Evolutionary conservation across 2,797 vertebrate genomes (phyloP).

Genomic region (Girardinus metallicus): DNA sequence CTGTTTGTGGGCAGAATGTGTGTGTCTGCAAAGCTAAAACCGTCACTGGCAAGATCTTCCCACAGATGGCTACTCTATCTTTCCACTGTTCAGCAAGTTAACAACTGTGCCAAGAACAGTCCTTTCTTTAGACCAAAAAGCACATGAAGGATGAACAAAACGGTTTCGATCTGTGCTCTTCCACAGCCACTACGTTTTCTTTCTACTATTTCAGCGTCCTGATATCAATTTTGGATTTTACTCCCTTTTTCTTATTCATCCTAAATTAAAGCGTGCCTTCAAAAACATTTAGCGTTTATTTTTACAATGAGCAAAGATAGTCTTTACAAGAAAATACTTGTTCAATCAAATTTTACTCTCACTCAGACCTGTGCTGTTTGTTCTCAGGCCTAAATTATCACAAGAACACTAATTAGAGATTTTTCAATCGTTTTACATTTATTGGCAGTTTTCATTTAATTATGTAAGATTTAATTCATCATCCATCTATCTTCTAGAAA

Average conservation of each 20-base stretch:
- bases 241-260: neutral
- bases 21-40: constrained; percentile 49
- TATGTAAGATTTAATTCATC: too few relatives aligned
- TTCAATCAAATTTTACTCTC: too few relatives aligned
- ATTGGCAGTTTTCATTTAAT: too few relatives aligned
- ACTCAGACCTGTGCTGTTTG: too few relatives aligned
- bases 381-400: too few relatives aligned
- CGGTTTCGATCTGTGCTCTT: constrained; percentile 8
- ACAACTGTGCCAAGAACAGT: constrained; percentile 47
- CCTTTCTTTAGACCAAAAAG: constrained; percentile 24
- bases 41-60: constrained; percentile 47
- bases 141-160: constrained; percentile 23
- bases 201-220: neutral
- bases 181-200: neutral
- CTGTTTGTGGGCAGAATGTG: constrained; percentile 50
- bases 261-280: neutral
- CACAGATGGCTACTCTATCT: constrained; percentile 53
- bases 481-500: too few relatives aligned
- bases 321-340: neutral
- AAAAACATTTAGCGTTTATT: neutral
- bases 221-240: neutral
- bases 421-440: too few relatives aligned
- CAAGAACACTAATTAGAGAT: too few relatives aligned
- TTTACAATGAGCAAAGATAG: too few relatives aligned
- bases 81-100: constrained; percentile 23